Conservation (phyloP, 2,888 invertebrate species). For the Stenotaenia linearis region DNA sequence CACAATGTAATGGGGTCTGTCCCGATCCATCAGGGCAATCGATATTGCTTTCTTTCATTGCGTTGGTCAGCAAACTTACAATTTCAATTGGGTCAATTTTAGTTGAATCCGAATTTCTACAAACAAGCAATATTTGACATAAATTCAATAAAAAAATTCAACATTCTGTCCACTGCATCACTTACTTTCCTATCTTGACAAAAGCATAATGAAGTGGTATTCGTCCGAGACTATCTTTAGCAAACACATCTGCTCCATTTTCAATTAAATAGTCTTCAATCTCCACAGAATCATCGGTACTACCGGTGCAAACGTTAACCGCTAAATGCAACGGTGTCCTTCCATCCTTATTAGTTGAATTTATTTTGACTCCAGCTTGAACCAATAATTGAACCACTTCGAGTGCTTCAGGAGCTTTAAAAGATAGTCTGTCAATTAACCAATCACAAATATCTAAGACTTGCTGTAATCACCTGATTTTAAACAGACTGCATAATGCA, state of each 20-base stretch:
- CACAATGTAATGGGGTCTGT: conserved; percentile 48
- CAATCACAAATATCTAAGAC: not conserved
- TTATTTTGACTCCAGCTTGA: conserved; percentile 41
- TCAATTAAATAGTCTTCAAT: conserved; percentile 49
- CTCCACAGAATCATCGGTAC: conserved; percentile 49
- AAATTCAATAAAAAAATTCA: too few species aligned
- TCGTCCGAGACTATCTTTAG: conserved; percentile 44
- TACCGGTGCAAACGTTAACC: conserved; percentile 47
- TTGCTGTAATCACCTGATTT: conserved; percentile 35
- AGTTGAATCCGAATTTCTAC: conserved; percentile 41
- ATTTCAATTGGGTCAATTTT: conserved; percentile 50
- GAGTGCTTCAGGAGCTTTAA: conserved; percentile 37
- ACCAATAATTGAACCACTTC: conserved; percentile 42
- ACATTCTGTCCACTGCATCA: not conserved
- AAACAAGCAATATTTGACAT: conserved; percentile 14
- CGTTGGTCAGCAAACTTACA: conserved; percentile 46
- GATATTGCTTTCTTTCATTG: conserved; percentile 45
- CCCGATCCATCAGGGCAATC: conserved; percentile 46
- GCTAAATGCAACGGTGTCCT: conserved; percentile 51
- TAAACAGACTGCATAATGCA: conserved; percentile 44
- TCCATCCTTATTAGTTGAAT: conserved; percentile 38
- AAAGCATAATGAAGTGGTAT: conserved; percentile 52
- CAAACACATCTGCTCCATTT: conserved; percentile 46
- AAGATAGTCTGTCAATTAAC: not conserved
- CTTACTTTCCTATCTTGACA: conserved; percentile 44